Base-by-base conservation (phyloP, 2,888 invertebrate genomes). In the Metalampra italica region DNA sequence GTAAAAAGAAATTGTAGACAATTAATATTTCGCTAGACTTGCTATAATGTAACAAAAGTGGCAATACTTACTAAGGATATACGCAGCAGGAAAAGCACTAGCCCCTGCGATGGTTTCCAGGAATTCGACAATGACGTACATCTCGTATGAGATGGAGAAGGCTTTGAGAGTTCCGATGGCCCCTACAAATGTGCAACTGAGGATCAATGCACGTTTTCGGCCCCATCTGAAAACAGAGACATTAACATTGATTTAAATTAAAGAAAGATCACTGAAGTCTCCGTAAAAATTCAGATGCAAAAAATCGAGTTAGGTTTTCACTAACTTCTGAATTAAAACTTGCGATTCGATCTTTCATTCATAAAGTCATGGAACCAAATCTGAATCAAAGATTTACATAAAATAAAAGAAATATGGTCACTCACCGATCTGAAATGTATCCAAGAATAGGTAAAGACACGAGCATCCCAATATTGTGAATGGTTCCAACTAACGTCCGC, bases 381-480 rank as follows among this genome's bases (percentile, higher is more conserved):
- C 22, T 3, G 22, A 22, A 22, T n/a, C n/a, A n/a, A n/a, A n/a
- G n/a, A n/a, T n/a, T n/a, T n/a, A n/a, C n/a, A n/a, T n/a, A n/a
- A n/a, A n/a, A 32, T 11, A 2, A 32, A 11, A 8, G 11, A 32
- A 32, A 7, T 4, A 32, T 4, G 32, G 8, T 11, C 2, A 53
- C 66, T 55, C 34, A 87, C 88, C 92, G 92, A 76, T 95, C 95
- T 0, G 95, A 94, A 40, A 95, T 81, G 55, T 92, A 91, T 49
- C 95, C 95, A 3, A 94, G 85, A 45, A 94, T 87, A 2, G 94
- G 93, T 61, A 94, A 86, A 1, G 94, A 94, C 46, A 94, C 86
- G 66, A 95, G 91, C 82, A 94, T 94, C 43, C 94, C 95, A 53
- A 93, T 74, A 74, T 93, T 94, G 76, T 94, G 94, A 14, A 94